Evolutionary conservation across 2,888 invertebrate species (phyloP).

Genomic region (Meloe dianella): DNA sequence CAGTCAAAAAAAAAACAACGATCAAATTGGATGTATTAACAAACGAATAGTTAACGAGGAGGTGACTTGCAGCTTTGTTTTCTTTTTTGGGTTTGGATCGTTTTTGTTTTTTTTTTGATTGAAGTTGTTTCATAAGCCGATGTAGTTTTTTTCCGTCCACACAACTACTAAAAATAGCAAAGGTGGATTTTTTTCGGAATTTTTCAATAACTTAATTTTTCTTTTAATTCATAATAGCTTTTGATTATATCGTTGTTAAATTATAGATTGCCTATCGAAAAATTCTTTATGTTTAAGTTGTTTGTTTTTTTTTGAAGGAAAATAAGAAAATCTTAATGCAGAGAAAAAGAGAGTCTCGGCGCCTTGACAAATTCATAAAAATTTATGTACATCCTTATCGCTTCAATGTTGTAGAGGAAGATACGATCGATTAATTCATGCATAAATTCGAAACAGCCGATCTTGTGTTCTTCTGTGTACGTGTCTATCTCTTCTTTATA

Average conservation of each 20-base stretch:
- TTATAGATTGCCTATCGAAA: not conserved
- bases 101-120: not conserved
- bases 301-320: not conserved
- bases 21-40: not conserved
- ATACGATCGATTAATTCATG: conserved; percentile 29
- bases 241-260: not conserved
- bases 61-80: not conserved
- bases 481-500: conserved; percentile 24
- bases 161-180: too few relatives aligned
- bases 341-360: conserved; percentile 16
- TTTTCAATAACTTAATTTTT: too few relatives aligned
- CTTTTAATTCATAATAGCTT: too few relatives aligned
- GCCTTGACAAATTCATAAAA: conserved; percentile 32
- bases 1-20: not conserved
- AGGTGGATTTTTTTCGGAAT: too few relatives aligned
- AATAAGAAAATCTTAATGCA: not conserved
- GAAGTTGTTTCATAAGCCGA: not conserved
- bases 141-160: too few relatives aligned
- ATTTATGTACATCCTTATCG: conserved; percentile 31
- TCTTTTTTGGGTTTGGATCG: not conserved
- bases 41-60: not conserved
- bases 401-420: conserved; percentile 19
- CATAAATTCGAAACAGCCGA: conserved; percentile 17
- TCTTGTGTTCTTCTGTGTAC: conserved; percentile 17
- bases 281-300: not conserved